Evolutionary conservation across 2,797 vertebrate species (phyloP).

Genomic region (Buceros bicornis): DNA sequence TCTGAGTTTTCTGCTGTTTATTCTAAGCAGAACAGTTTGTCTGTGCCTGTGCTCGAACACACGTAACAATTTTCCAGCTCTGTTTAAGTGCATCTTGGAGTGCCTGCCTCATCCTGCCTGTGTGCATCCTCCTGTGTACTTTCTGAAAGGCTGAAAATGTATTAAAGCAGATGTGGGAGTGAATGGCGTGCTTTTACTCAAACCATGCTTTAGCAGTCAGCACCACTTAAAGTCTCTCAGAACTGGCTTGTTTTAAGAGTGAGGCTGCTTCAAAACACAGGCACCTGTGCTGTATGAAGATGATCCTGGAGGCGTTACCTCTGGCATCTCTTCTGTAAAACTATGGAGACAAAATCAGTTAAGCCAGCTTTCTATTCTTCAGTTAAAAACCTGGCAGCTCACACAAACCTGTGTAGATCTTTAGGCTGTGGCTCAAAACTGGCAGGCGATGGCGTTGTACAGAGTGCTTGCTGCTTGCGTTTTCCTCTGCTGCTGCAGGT

Average conservation of each 20-base stretch:
- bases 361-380: not conserved
- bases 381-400: not conserved
- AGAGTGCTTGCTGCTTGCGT: not conserved
- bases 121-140: not conserved
- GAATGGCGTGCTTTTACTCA: not conserved
- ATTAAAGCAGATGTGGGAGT: not conserved
- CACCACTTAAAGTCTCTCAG: not conserved
- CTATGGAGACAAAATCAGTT: not conserved
- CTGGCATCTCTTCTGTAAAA: not conserved
- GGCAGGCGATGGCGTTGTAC: not conserved
- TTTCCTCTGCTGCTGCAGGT: not conserved
- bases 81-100: not conserved
- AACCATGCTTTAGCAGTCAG: not conserved
- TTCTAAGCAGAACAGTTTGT: conserved; percentile 4
- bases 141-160: not conserved
- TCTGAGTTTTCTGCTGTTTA: not conserved
- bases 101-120: not conserved
- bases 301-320: not conserved
- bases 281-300: not conserved
- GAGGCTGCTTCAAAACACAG: not conserved
- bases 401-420: not conserved
- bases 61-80: not conserved
- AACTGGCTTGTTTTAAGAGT: not conserved
- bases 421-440: not conserved
- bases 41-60: not conserved